Evolutionary conservation across 2,113 vertebrate species (phyloP), one percentile per base, ranked within the genome.

Genomic region (Corvus cornix): DNA sequence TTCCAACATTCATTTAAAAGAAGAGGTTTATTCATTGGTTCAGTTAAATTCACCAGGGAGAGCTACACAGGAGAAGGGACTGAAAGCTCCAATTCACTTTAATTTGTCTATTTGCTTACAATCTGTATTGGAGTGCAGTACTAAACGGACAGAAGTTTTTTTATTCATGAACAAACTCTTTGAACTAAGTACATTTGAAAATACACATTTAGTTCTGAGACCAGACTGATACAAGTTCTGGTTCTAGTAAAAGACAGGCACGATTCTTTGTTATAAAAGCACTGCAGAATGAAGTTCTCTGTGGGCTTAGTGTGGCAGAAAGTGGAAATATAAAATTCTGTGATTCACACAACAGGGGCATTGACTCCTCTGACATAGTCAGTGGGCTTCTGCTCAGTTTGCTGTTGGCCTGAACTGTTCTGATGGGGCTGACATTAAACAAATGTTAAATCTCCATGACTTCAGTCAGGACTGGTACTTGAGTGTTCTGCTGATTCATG

Each of bases 1-100:
- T 93, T 91, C 78, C 83, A 92, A 23, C 56, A 43, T 93, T 95
- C 56, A 75, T 89, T 84, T 90, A 80, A 92, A 94, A 95, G 22
- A 96, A 86, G 80, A 94, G 49, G 27, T 92, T 95, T 95, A 96
- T 97, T 96, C 89, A 95, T 94, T 83, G 92, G 85, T 93, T 87
- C 64, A 86, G 70, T 92, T 84, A 76, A 96, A 95, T 87, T 93
- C 94, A 76, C 60, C 31, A 73, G 87, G 79, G 76, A 51, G 44
- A 70, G 43, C 64, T 90, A 62, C 19, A n/a, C 27, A 87, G 73
- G 82, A 90, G 84, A 91, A 92, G 85, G 89, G 37, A 95, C 83
- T 97, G 92, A 96, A 97, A 95, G 87, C 89, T 94, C 83, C 80
- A 81, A 92, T 97, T 97, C 91, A 96, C 33, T 95, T 95, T 90